These are phyloP conservation scores for Platypus cylindrus DNA, from an alignment of 2,888 invertebrate genomes.

Conservation along the genomic window DNA sequence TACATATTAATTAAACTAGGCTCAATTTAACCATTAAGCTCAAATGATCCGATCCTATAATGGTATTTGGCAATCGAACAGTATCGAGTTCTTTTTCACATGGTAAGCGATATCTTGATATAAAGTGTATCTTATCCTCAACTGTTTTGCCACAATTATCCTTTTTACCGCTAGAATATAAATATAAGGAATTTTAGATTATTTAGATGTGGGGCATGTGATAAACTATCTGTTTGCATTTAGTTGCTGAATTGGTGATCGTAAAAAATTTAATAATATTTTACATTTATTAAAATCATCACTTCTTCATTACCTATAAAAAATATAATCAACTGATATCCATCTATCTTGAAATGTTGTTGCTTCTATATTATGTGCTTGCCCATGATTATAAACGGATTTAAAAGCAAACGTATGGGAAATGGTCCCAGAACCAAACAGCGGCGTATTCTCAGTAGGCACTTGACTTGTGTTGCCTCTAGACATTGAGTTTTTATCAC, in stretches of 20 bases:
- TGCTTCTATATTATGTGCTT: slow-evolving; percentile 41
- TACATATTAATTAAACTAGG: too few species aligned
- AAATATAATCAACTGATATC: slow-evolving; percentile 85
- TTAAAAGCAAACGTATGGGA: slow-evolving; percentile 52
- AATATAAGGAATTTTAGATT: too few species aligned
- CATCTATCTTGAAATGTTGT: slow-evolving; percentile 67
- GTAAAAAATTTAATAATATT: slow-evolving; percentile 1
- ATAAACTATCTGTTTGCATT: too few species aligned
- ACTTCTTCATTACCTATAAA: slow-evolving; percentile 52
- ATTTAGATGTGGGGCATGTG: too few species aligned
- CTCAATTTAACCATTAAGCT: slow-evolving; percentile 65
- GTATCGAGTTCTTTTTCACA: slow-evolving; percentile 32
- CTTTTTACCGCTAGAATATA: slow-evolving; percentile 21
- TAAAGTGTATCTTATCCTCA: slow-evolving; percentile 42
- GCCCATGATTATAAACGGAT: slow-evolving; percentile 53
- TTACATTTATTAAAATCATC: too few species aligned
- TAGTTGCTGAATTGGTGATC: too few species aligned
- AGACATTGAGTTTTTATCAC: slow-evolving; percentile 12
- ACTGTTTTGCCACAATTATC: slow-evolving; percentile 13
- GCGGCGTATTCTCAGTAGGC: slow-evolving; percentile 23
- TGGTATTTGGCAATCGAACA: slow-evolving; percentile 61
- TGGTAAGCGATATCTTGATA: slow-evolving; percentile 55
- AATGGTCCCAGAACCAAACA: slow-evolving; percentile 49
- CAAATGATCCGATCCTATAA: slow-evolving; percentile 74
- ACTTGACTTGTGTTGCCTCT: slow-evolving; percentile 10